Evolutionary conservation across 1,140 invertebrate genomes (phyloP).

Genomic region (Solenopsis invicta): DNA sequence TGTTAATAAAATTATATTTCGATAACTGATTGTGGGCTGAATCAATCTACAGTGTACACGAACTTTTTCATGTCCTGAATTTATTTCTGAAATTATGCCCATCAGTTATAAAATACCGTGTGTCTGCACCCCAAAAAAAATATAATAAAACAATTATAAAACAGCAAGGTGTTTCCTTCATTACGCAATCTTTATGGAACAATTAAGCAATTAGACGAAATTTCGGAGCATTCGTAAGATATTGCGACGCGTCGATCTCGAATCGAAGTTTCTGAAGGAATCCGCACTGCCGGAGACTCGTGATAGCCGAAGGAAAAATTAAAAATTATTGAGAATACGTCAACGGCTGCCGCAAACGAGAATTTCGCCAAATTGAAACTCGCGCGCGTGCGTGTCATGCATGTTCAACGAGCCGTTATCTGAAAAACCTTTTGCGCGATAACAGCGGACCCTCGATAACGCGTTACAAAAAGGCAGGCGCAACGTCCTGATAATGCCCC

Average conservation of each 20-base stretch:
- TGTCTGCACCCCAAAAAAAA: background rate
- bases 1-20: too few relatives aligned
- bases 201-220: background rate
- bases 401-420: slow-evolving; percentile 60
- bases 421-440: slow-evolving; percentile 65
- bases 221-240: background rate
- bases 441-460: slow-evolving; percentile 65
- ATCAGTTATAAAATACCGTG: too few relatives aligned
- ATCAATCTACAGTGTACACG: too few relatives aligned
- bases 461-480: slow-evolving; percentile 67
- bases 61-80: too few relatives aligned
- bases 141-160: background rate
- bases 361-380: slow-evolving; percentile 50
- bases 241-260: background rate
- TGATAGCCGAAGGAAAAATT: background rate
- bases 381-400: background rate
- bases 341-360: background rate
- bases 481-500: slow-evolving; percentile 66
- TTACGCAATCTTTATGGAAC: background rate
- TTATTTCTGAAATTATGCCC: too few relatives aligned
- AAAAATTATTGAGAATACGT: slow-evolving; percentile 35
- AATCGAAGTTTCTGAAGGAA: slow-evolving; percentile 10
- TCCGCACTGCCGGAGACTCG: background rate
- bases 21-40: too few relatives aligned
- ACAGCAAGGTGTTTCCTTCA: background rate